These are phyloP conservation scores for Aproaerema taeniolella DNA, from an alignment of 2,888 invertebrate genomes.

Conservation along the genomic window DNA sequence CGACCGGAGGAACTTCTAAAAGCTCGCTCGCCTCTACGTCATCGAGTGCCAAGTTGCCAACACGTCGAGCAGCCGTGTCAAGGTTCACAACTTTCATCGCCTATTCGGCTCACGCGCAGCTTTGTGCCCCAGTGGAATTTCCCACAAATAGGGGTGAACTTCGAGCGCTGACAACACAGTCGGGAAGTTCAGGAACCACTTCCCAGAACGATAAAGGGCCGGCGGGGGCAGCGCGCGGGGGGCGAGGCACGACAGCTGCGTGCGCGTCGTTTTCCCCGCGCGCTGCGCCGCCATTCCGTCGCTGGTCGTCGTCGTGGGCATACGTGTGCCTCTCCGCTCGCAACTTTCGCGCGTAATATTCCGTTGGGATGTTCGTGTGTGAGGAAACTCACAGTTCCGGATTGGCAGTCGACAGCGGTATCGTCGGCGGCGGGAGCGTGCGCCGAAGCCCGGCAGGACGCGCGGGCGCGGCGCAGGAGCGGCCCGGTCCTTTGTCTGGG, in stretches of 20 bases:
- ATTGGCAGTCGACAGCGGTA: conserved; percentile 20
- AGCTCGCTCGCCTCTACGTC: conserved; percentile 35
- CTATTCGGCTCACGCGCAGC: conserved; percentile 19
- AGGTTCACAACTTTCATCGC: conserved; percentile 64
- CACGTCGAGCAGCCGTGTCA: conserved; percentile 48
- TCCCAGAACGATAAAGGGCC: conserved; percentile 76
- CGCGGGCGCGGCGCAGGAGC: conserved; percentile 34
- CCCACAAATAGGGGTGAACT: conserved; percentile 39
- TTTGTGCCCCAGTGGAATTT: conserved; percentile 18
- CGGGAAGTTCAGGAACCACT: conserved; percentile 77
- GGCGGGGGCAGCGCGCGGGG: conserved; percentile 39
- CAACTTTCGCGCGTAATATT: conserved; percentile 52
- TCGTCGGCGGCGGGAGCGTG: conserved; percentile 9
- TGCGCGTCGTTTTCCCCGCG: conserved; percentile 59
- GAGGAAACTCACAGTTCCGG: conserved; percentile 27
- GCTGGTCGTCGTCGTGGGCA: conserved; percentile 38
- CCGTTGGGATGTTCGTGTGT: conserved; percentile 28
- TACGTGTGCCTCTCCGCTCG: conserved; percentile 29
- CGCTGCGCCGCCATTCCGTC: conserved; percentile 49
- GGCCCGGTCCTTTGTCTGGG: conserved; percentile 58
- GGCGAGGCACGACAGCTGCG: conserved; percentile 67
- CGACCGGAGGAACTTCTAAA: no score
- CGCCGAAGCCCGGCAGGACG: neutral
- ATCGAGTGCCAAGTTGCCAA: conserved; percentile 33
- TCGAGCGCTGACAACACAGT: conserved; percentile 50